phyloP scores from a whole-genome alignment of 2,113 vertebrate genomes.

The Ovibos moschatus region DNA sequence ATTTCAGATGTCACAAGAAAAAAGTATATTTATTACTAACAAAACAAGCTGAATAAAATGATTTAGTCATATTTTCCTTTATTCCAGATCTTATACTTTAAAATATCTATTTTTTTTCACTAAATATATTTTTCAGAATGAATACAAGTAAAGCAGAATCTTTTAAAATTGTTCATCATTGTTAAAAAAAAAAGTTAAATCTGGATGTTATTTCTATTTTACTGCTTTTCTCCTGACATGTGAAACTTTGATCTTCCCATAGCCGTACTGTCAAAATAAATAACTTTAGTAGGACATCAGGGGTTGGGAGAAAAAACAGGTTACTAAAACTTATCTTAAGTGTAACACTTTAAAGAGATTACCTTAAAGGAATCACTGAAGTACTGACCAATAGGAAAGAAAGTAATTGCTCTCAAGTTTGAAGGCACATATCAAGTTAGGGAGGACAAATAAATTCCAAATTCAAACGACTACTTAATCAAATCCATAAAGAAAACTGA shows the following conservation, averaged over 20 bases:
- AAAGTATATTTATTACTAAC: background rate
- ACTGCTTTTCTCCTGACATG: background rate
- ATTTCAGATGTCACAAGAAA: constrained; percentile 19
- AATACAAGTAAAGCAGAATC: constrained; percentile 16
- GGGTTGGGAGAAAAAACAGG: background rate
- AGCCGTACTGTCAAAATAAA: background rate
- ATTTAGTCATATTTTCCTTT: background rate
- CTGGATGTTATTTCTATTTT: constrained; percentile 24
- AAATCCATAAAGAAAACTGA: background rate
- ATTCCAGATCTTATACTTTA: constrained; percentile 24
- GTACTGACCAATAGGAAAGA: background rate
- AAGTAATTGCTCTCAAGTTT: constrained; percentile 3
- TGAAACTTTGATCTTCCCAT: constrained; percentile 5
- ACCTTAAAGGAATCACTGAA: constrained; percentile 25
- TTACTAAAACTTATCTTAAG: background rate
- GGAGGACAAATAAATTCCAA: constrained; percentile 12
- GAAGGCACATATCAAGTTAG: background rate
- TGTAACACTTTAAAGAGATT: background rate
- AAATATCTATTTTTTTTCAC: constrained; percentile 10
- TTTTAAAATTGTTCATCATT: constrained; percentile 32
- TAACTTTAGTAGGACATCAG: constrained; percentile 15
- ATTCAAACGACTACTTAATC: background rate
- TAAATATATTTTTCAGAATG: constrained; percentile 25
- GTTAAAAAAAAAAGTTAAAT: constrained; percentile 42
- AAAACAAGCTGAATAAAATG: constrained; percentile 14